phyloP scores from a whole-genome alignment of 92 coral and sea anemone genomes.

The Phenganax stokvisi region DNA sequence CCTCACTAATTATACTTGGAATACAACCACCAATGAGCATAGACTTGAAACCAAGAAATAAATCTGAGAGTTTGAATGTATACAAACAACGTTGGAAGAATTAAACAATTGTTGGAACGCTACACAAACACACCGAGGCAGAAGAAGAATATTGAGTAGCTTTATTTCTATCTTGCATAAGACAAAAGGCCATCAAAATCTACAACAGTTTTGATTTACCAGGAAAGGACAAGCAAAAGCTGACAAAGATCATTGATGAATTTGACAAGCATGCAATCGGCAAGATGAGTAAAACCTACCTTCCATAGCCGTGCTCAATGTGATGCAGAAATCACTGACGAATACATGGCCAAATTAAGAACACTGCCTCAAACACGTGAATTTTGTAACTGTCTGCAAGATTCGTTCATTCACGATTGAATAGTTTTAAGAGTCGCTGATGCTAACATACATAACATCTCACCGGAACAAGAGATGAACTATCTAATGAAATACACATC shows the following conservation, averaged over 20 bases:
- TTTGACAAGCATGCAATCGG: conserved; percentile 42
- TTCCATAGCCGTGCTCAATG: conserved; percentile 31
- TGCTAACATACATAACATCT: conserved; percentile 5
- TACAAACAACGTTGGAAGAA: conserved; percentile 43
- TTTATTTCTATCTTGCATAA: conserved; percentile 37
- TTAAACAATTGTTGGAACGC: conserved; percentile 29
- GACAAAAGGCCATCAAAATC: conserved; percentile 39
- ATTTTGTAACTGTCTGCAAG: background rate
- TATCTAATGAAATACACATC: too few species aligned
- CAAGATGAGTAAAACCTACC: conserved; percentile 31
- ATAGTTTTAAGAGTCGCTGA: conserved; percentile 35
- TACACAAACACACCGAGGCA: conserved; percentile 7
- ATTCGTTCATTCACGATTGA: conserved; percentile 15
- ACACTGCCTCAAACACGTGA: conserved; percentile 35
- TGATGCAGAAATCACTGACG: conserved; percentile 31
- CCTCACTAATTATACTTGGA: background rate
- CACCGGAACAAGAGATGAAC: too few species aligned
- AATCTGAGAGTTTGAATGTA: conserved; percentile 20
- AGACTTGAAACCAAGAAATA: conserved; percentile 5
- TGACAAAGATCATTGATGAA: background rate
- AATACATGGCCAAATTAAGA: conserved; percentile 25
- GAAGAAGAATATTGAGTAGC: conserved; percentile 43
- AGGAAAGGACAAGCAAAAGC: conserved; percentile 26
- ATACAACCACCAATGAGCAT: conserved; percentile 9
- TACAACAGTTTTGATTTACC: conserved; percentile 15